These are phyloP conservation scores for Pangasius krempfi DNA, from an alignment of 2,797 vertebrate species.

Conservation along the genomic window DNA sequence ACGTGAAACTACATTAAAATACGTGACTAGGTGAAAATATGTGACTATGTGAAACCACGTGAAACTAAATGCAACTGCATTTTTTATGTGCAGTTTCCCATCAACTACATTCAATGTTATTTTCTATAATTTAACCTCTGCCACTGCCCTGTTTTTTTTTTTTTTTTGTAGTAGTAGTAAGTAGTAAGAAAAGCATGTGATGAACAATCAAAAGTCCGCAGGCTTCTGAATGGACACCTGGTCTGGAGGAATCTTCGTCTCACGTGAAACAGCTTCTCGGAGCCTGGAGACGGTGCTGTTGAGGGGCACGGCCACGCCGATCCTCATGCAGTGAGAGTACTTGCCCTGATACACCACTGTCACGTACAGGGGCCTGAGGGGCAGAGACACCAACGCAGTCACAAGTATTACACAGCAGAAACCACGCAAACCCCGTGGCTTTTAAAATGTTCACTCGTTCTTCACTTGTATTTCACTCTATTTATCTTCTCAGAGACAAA, in stretches of 20 bases:
- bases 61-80: background rate
- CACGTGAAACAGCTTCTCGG: conserved; percentile 89
- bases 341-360: conserved; percentile 97
- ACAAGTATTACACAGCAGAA: background rate
- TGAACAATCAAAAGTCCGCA: background rate
- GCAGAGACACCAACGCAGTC: conserved; percentile 28
- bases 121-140: background rate
- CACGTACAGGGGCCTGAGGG: conserved; percentile 88
- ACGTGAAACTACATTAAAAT: background rate
- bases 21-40: background rate
- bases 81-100: background rate
- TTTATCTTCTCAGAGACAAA: background rate
- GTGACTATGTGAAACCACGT: background rate
- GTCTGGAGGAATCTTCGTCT: conserved; percentile 95
- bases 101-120: background rate
- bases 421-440: background rate
- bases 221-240: conserved; percentile 79
- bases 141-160: background rate
- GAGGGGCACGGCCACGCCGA: conserved; percentile 92
- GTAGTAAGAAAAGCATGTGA: background rate
- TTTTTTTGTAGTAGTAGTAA: background rate
- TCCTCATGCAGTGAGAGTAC: conserved; percentile 96
- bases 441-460: background rate
- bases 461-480: background rate
- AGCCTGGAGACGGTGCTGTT: conserved; percentile 90